A percentile compares a stretch with the other conserved stretches of the same genome.
Conservation (phyloP, 2,113 vertebrate species). For the Phrynocephalus versicolor region DNA sequence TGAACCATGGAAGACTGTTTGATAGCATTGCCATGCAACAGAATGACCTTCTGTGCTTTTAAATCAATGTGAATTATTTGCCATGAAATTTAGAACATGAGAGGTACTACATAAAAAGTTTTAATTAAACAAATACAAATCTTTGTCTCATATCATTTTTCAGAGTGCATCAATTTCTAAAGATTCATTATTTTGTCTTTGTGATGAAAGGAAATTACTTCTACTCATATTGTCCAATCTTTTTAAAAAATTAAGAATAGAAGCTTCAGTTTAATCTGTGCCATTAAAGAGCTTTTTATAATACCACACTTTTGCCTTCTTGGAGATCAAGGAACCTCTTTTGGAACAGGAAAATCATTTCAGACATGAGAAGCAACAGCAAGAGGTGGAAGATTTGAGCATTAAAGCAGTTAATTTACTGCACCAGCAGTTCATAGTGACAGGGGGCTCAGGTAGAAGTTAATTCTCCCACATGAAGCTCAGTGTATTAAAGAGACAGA, state of each 20-base stretch:
- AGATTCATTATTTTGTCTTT: background rate
- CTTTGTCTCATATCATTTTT: background rate
- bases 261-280: background rate
- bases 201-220: background rate
- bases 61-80: background rate
- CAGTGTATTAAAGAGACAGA: background rate
- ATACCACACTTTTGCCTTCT: background rate
- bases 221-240: background rate
- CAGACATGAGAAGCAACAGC: background rate
- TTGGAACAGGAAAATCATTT: background rate
- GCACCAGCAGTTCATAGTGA: background rate
- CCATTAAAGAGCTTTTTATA: background rate
- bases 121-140: background rate
- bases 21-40: background rate
- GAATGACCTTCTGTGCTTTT: background rate
- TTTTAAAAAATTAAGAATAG: background rate
- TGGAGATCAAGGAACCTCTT: background rate
- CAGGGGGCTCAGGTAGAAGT: background rate
- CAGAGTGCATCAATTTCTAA: background rate
- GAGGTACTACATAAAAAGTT: background rate
- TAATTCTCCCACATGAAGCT: background rate
- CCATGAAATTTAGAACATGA: background rate
- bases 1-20: background rate
- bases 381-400: background rate
- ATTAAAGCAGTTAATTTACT: slow-evolving; percentile 27